These are phyloP conservation scores for Ifrita kowaldi DNA, from an alignment of 2,113 vertebrate species.

Conservation along the genomic window DNA sequence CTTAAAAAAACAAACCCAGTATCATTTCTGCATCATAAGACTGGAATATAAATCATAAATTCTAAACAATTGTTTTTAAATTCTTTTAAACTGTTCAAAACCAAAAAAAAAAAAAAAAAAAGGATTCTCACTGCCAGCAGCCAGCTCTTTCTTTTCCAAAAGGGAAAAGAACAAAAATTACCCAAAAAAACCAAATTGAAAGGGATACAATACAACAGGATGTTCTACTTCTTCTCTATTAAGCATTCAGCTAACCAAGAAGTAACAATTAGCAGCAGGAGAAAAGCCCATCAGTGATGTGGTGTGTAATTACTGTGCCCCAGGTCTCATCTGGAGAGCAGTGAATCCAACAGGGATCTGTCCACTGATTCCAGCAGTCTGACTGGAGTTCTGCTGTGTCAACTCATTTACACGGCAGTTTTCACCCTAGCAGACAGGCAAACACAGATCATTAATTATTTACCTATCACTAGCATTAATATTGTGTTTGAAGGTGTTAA, in stretches of 20 bases:
- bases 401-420: background rate
- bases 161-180: background rate
- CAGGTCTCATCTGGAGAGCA: background rate
- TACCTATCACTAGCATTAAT: background rate
- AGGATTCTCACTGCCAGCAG: background rate
- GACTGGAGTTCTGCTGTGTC: background rate
- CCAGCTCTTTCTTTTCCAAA: background rate
- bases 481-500: background rate
- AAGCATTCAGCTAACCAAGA: background rate
- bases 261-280: background rate
- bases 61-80: background rate
- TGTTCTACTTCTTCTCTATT: background rate
- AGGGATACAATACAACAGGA: background rate
- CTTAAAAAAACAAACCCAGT: background rate
- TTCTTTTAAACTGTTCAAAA: background rate
- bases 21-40: background rate
- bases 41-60: background rate
- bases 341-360: background rate
- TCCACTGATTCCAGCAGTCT: background rate
- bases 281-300: background rate
- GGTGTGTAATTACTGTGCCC: background rate
- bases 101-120: background rate
- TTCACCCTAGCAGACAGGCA: background rate
- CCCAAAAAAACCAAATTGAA: background rate
- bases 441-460: background rate